These are phyloP conservation scores for Poeciliopsis presidionis DNA, from an alignment of 2,797 vertebrate species.

Conservation along the genomic window DNA sequence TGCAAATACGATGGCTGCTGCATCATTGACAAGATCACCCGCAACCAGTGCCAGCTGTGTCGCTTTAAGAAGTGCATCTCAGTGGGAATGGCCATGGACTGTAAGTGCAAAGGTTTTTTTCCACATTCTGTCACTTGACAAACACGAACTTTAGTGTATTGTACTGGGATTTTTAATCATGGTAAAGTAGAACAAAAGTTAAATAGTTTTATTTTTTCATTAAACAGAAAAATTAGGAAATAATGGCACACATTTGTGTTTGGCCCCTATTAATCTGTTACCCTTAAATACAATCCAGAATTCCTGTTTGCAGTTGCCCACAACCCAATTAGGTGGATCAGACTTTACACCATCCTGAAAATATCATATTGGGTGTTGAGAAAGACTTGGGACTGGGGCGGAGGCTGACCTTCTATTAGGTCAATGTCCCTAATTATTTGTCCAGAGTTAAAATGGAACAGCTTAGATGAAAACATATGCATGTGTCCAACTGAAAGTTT, in stretches of 20 bases:
- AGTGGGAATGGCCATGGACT: constrained; percentile 98
- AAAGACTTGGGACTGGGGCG: background rate
- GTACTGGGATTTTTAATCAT: background rate
- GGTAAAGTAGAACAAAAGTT: background rate
- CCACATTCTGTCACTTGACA: background rate
- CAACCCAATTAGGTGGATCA: background rate
- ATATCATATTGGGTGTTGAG: background rate
- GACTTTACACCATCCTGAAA: background rate
- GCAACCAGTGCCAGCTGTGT: constrained; percentile 98
- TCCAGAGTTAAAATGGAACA: background rate
- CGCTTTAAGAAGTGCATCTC: constrained; percentile 99
- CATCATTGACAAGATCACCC: constrained; percentile 98
- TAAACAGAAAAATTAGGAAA: background rate
- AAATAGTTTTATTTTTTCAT: background rate
- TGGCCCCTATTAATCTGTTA: background rate
- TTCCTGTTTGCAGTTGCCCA: background rate
- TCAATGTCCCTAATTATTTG: background rate
- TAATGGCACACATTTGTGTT: background rate
- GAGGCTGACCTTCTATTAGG: background rate
- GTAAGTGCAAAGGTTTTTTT: constrained; percentile 79
- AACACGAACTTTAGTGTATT: background rate
- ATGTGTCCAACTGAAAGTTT: background rate
- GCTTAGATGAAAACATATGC: background rate
- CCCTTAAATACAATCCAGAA: background rate
- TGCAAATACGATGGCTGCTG: constrained; percentile 98